A percentile compares a stretch with the other conserved stretches of the same genome.
These are phyloP conservation scores for Caenorhabditis sp. DNA, from an alignment of 2,888 invertebrate species.

Conservation along the genomic window DNA sequence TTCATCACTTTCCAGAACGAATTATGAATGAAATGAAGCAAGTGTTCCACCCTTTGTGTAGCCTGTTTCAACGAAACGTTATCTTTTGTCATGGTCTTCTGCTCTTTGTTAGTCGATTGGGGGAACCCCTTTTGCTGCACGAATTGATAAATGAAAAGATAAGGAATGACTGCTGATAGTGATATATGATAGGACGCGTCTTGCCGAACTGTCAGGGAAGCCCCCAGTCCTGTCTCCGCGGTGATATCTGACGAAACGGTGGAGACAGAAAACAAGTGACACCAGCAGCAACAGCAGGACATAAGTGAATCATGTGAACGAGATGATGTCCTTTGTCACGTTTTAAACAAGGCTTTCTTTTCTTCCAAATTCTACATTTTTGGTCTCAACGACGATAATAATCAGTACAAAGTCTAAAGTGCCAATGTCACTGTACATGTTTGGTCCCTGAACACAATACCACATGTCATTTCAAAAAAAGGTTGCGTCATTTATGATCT, in stretches of 20 bases:
- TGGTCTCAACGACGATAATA: slow-evolving; percentile 27
- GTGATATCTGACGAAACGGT: slow-evolving; percentile 29
- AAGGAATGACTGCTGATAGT: slow-evolving; percentile 39
- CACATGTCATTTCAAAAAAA: slow-evolving; percentile 4
- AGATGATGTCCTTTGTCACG: slow-evolving; percentile 57
- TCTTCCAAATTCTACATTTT: no score
- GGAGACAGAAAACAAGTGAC: slow-evolving; percentile 27
- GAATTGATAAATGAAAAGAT: slow-evolving; percentile 17
- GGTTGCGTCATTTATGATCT: slow-evolving; percentile 22
- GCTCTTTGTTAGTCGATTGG: slow-evolving; percentile 21
- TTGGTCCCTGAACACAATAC: slow-evolving; percentile 9
- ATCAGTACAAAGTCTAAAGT: slow-evolving; percentile 42
- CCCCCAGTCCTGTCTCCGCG: slow-evolving; percentile 24
- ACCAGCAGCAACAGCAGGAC: slow-evolving; percentile 28
- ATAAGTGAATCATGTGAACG: slow-evolving; percentile 53
- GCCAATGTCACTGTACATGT: slow-evolving; percentile 21
- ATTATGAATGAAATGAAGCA: slow-evolving; percentile 2
- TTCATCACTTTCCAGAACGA: neutral
- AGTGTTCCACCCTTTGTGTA: slow-evolving; percentile 2
- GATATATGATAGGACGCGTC: slow-evolving; percentile 50
- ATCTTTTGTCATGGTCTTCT: slow-evolving; percentile 7
- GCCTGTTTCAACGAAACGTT: slow-evolving; percentile 42
- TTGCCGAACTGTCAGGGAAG: slow-evolving; percentile 41
- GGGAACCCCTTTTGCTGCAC: slow-evolving; percentile 38
- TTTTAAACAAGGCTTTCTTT: slow-evolving; percentile 42